These are phyloP conservation scores for Scolopax rusticola DNA, from an alignment of 2,797 vertebrate species.

Conservation along the genomic window DNA sequence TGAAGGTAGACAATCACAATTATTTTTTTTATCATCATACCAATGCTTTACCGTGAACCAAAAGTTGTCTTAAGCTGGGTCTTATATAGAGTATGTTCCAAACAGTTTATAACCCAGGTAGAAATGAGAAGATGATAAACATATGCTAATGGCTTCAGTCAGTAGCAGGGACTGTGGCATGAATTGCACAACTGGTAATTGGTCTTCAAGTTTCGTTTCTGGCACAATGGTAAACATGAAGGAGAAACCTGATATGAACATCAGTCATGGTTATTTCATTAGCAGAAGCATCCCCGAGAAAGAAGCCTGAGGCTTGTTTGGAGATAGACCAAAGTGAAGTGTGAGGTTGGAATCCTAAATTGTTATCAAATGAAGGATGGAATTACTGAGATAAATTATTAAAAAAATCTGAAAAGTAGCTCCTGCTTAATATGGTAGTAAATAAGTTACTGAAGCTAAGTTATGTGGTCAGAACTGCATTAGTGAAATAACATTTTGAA, in stretches of 20 bases:
- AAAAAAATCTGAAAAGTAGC: neutral
- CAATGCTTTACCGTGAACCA: neutral
- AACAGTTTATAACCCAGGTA: neutral
- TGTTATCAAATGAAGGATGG: neutral
- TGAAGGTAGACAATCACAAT: conserved; percentile 83
- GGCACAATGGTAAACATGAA: neutral
- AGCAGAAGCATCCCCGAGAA: neutral
- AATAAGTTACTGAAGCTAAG: neutral
- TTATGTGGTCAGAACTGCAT: neutral
- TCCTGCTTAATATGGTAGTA: neutral
- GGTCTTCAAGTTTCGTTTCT: neutral
- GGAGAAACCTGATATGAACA: neutral
- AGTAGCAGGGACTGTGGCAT: neutral
- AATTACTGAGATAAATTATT: neutral
- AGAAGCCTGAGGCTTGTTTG: neutral
- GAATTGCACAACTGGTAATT: neutral
- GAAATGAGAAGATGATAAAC: neutral
- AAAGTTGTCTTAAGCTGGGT: neutral
- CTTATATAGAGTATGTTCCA: neutral
- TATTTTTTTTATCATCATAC: neutral
- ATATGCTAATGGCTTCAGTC: neutral
- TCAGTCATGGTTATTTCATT: neutral
- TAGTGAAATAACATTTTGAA: neutral
- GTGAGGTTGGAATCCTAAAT: neutral
- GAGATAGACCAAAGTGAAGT: neutral